Evolutionary conservation across 2,888 invertebrate species (phyloP).

Genomic region (Coelinius sp.): DNA sequence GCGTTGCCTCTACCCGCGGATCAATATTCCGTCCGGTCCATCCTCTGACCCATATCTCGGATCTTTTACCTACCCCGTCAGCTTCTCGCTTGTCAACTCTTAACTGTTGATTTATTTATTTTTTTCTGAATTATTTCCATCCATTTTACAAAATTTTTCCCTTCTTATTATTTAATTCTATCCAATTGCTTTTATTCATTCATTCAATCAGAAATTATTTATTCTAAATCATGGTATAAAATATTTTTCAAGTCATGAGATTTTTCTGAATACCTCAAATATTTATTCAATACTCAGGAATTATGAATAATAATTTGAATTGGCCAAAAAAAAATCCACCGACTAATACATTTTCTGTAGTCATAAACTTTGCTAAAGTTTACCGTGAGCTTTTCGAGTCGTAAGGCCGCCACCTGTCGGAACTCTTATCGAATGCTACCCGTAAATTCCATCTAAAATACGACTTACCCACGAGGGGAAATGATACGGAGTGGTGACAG

Average conservation of each 20-base stretch:
- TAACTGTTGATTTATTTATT: not conserved
- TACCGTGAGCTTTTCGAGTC: not conserved
- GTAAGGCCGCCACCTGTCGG: conserved; percentile 56
- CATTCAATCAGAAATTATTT: too few relatives aligned
- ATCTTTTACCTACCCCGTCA: conserved; percentile 16
- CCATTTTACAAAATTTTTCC: too few relatives aligned
- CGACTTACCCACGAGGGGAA: conserved; percentile 46
- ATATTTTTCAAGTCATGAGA: too few relatives aligned
- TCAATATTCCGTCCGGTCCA: conserved; percentile 70
- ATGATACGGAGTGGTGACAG: conserved; percentile 40
- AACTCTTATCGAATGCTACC: conserved; percentile 51
- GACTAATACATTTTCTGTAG: not conserved
- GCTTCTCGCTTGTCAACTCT: not conserved
- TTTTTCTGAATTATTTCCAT: too few relatives aligned
- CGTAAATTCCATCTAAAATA: conserved; percentile 52
- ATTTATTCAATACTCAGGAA: too few relatives aligned
- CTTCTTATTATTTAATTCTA: too few relatives aligned
- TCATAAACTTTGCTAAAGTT: not conserved
- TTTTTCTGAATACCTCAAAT: too few relatives aligned
- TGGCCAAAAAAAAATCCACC: not conserved
- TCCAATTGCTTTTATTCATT: too few relatives aligned
- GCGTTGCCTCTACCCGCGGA: conserved; percentile 56
- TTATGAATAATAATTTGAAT: not conserved
- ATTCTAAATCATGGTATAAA: too few relatives aligned
- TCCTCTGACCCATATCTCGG: conserved; percentile 68